Evolutionary conservation across 2,113 vertebrate species (phyloP).

Genomic region (Pagrus major): DNA sequence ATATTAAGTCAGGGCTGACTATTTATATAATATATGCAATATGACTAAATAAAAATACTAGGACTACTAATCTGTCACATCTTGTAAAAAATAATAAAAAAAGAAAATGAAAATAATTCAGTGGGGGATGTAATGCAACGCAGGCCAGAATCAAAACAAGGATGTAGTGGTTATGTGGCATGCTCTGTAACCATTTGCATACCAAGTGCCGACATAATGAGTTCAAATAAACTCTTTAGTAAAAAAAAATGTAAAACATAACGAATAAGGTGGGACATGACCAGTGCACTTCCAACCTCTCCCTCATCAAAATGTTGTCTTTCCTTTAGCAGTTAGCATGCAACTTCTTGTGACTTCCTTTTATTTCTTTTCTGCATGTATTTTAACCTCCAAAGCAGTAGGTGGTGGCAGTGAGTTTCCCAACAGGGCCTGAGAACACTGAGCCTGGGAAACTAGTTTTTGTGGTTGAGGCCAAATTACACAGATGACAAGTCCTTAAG

Average conservation of each 20-base stretch:
- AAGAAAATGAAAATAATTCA: not conserved
- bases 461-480: not conserved
- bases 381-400: conserved; percentile 48
- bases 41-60: no score
- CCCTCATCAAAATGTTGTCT: not conserved
- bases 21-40: no score
- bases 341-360: not conserved
- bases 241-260: no score
- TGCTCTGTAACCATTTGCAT: no score
- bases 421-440: not conserved
- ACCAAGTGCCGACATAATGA: not conserved
- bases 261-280: no score
- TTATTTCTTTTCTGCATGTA: not conserved
- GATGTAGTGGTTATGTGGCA: not conserved
- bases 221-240: no score
- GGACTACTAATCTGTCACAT: not conserved
- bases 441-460: conserved; percentile 25
- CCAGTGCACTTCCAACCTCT: not conserved
- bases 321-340: not conserved
- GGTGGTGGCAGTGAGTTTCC: conserved; percentile 47
- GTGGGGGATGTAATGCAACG: not conserved
- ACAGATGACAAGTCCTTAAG: not conserved
- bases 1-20: no score
- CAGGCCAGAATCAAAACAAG: not conserved
- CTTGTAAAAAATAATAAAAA: not conserved